Percentiles rank a stretch among this genome's conserved stretches.
Evolutionary conservation across 2,113 vertebrate genomes (phyloP).

Genomic region (Psilopogon haemacephalus): DNA sequence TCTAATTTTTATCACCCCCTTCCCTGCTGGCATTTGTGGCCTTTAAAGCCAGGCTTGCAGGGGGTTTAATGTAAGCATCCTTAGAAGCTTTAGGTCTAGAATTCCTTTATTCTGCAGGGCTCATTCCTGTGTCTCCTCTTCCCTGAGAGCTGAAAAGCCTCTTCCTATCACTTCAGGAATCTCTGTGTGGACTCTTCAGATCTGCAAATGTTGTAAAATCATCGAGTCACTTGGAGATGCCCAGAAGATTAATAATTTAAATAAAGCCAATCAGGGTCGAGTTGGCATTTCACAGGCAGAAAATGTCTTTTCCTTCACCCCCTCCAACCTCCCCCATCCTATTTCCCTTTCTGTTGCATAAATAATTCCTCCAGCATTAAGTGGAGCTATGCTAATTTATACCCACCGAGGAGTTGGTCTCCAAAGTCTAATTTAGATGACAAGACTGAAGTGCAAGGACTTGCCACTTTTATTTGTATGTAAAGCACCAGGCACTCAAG

Average conservation of each 20-base stretch:
- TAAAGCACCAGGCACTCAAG: constrained; percentile 26
- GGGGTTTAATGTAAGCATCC: neutral
- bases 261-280: neutral
- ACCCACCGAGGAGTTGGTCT: constrained; percentile 31
- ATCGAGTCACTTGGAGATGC: neutral
- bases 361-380: constrained; percentile 30
- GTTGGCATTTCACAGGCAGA: constrained; percentile 8
- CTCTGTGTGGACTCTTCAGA: neutral
- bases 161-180: neutral
- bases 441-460: constrained; percentile 15
- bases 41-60: neutral
- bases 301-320: constrained; percentile 7
- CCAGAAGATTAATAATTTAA: constrained; percentile 46
- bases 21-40: neutral
- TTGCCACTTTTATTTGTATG: constrained; percentile 54
- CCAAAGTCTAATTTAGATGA: constrained; percentile 56
- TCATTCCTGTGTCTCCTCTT: neutral
- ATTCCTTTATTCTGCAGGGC: neutral
- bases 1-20: neutral
- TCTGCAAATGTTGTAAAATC: neutral
- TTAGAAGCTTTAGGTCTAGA: neutral
- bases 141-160: neutral
- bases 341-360: constrained; percentile 29
- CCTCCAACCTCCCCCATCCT: neutral
- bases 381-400: constrained; percentile 40